Percentiles rank a stretch among this genome's conserved stretches.
These are phyloP conservation scores for Chironex yamaguchii DNA, from an alignment of 30 jellyfish, hydroid and myxozoan genomes.

Conservation along the genomic window DNA sequence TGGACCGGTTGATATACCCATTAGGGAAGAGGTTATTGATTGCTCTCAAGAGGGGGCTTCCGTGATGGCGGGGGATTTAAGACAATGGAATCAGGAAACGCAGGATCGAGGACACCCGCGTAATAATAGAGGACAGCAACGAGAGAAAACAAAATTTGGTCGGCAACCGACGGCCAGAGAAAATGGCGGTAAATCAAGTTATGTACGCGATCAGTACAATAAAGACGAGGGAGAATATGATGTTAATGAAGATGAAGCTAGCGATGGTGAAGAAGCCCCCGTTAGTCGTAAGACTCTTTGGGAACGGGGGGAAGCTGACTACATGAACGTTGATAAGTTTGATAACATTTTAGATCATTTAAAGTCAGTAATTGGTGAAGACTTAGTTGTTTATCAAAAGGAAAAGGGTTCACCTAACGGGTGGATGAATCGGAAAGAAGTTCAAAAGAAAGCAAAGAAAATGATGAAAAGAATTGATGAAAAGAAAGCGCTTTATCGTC, in stretches of 20 bases:
- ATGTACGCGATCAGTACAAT: not conserved
- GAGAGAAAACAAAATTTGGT: not conserved
- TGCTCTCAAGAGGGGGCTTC: too few relatives aligned
- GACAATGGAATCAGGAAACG: not conserved
- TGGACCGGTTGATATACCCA: not conserved
- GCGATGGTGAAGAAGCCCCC: not conserved
- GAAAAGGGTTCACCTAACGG: not conserved
- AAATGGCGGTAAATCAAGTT: too few relatives aligned
- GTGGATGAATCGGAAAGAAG: not conserved
- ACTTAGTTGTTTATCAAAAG: too few relatives aligned
- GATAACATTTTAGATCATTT: conserved; percentile 77
- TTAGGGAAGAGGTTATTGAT: not conserved
- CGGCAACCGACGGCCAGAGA: not conserved
- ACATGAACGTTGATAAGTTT: conserved; percentile 81
- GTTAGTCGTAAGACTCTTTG: conserved; percentile 66
- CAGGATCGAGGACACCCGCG: not conserved
- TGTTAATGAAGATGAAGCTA: not conserved
- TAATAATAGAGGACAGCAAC: too few relatives aligned
- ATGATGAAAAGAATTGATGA: not conserved
- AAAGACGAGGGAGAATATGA: not conserved
- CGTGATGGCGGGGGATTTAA: not conserved
- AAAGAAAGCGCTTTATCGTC: not conserved
- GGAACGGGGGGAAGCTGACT: conserved; percentile 86
- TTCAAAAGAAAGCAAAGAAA: not conserved
- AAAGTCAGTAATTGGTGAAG: conserved; percentile 48